Conservation (phyloP, 2,888 invertebrate genomes). For the Fabriciana adippe region DNA sequence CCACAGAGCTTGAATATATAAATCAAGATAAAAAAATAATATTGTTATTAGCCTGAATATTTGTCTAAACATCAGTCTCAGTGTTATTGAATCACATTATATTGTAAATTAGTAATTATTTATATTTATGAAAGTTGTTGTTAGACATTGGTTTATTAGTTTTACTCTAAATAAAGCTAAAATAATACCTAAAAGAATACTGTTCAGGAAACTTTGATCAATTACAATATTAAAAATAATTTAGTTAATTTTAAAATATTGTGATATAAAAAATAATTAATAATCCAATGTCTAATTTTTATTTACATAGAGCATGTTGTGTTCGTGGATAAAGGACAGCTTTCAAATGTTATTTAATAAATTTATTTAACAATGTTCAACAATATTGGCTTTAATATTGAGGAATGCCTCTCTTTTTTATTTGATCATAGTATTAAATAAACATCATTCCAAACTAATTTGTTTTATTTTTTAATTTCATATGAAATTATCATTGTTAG, state of each 20-base stretch:
- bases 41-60: constrained; percentile 44
- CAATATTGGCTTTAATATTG: constrained; percentile 43
- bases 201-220: no score
- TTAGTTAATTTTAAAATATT: background rate
- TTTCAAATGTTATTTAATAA: constrained; percentile 59
- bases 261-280: constrained; percentile 1
- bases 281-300: constrained; percentile 27
- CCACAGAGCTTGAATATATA: constrained; percentile 64
- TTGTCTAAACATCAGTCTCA: constrained; percentile 47
- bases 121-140: constrained; percentile 31
- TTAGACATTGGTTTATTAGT: constrained; percentile 7
- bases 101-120: constrained; percentile 40
- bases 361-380: constrained; percentile 42
- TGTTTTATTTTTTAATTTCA: constrained; percentile 43
- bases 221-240: no score
- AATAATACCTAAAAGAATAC: no score
- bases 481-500: background rate
- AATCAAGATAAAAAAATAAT: constrained; percentile 37
- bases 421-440: constrained; percentile 59
- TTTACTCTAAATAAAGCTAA: background rate
- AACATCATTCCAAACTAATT: constrained; percentile 68
- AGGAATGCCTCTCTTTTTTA: constrained; percentile 47
- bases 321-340: constrained; percentile 45
- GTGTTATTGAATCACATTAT: constrained; percentile 49
- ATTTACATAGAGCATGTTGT: constrained; percentile 28